Conservation (phyloP, 2,113 vertebrate species). For the Elephas maximus region DNA sequence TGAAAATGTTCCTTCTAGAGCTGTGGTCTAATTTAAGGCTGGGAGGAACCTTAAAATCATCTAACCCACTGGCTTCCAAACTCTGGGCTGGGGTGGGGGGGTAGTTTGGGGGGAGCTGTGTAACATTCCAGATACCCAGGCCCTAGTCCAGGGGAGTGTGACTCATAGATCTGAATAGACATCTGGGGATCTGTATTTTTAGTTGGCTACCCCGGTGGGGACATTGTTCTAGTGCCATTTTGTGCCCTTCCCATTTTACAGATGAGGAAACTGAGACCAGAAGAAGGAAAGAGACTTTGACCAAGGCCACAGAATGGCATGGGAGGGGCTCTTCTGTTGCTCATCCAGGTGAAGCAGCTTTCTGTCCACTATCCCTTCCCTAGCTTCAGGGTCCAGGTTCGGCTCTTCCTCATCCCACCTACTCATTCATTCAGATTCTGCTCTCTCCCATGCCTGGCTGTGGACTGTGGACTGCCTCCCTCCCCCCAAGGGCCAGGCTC, state of each 20-base stretch:
- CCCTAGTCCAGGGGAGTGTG: conserved; percentile 75
- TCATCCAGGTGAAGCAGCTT: neutral
- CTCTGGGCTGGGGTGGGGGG: conserved; percentile 26
- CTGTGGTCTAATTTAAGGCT: conserved; percentile 76
- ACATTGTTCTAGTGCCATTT: neutral
- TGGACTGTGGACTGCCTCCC: neutral
- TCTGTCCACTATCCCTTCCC: neutral
- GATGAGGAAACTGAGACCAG: conserved; percentile 56
- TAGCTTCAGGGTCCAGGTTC: neutral
- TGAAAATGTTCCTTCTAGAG: conserved; percentile 68
- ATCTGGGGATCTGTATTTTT: conserved; percentile 73
- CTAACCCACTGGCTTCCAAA: conserved; percentile 78
- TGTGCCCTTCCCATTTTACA: conserved; percentile 31
- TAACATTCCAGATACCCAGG: conserved; percentile 77
- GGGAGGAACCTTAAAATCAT: conserved; percentile 77
- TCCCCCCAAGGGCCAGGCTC: neutral
- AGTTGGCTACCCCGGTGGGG: conserved; percentile 3
- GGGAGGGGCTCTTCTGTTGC: neutral
- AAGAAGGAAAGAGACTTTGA: conserved; percentile 27
- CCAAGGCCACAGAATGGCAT: neutral
- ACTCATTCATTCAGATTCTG: neutral
- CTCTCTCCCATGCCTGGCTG: neutral
- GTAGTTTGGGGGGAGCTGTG: conserved; percentile 44
- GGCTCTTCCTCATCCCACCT: neutral
- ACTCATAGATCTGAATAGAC: conserved; percentile 67